Evolutionary conservation across 2,113 vertebrate species (phyloP).

Genomic region (Trochalopteron elliotii): DNA sequence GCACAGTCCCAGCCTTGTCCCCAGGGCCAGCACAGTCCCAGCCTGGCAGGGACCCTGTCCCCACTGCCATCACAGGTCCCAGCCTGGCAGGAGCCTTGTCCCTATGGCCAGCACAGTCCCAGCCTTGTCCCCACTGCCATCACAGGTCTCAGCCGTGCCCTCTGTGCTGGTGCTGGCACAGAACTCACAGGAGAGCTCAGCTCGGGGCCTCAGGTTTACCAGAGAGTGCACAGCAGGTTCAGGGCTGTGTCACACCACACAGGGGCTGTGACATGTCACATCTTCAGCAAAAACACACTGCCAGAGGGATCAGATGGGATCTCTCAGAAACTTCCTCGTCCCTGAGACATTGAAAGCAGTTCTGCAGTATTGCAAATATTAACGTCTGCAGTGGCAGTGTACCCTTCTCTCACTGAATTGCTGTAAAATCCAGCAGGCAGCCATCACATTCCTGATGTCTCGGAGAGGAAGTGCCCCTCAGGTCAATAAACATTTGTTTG

Average conservation of each 20-base stretch:
- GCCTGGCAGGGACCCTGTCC: background rate
- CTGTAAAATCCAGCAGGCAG: background rate
- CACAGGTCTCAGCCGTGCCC: accelerated
- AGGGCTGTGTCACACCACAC: background rate
- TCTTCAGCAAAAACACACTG: accelerated
- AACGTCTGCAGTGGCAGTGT: background rate
- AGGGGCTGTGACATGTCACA: background rate
- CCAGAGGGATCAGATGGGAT: background rate
- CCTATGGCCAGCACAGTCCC: background rate
- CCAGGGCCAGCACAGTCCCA: background rate
- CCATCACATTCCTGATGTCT: background rate
- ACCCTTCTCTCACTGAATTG: background rate
- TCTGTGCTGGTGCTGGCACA: accelerated
- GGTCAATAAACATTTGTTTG: background rate
- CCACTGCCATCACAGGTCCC: background rate
- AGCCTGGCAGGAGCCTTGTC: background rate
- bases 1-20: background rate
- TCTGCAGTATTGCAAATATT: background rate
- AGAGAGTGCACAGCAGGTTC: accelerated
- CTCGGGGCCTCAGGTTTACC: accelerated
- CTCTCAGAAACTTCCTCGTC: background rate
- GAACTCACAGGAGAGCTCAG: accelerated
- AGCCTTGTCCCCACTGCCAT: background rate
- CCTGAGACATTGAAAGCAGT: background rate
- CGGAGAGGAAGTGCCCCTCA: background rate